Conservation (phyloP, 2,888 invertebrate genomes). For the Nomada lathburiana region DNA sequence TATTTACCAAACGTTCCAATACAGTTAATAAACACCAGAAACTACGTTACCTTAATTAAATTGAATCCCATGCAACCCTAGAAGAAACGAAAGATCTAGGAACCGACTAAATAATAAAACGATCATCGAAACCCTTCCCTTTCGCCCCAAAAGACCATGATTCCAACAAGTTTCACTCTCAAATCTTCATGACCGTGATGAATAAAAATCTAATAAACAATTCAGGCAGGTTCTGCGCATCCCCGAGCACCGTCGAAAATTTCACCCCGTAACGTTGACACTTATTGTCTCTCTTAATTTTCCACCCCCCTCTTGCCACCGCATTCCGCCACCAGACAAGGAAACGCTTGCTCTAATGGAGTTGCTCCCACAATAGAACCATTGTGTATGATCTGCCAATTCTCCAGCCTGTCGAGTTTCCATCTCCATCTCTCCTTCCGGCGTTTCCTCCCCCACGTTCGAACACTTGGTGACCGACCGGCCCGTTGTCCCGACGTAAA, state of each 20-base stretch:
- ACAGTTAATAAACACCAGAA: too few species aligned
- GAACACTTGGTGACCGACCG: slow-evolving; percentile 48
- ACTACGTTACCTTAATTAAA: too few species aligned
- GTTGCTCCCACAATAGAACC: slow-evolving; percentile 65
- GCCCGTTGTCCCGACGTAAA: slow-evolving; percentile 52
- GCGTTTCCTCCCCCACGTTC: neutral
- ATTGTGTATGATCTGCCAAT: slow-evolving; percentile 58
- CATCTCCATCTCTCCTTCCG: slow-evolving; percentile 9
- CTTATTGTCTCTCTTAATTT: slow-evolving; percentile 43
- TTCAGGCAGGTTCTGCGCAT: too few species aligned
- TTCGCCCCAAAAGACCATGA: too few species aligned
- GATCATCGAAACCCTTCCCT: neutral
- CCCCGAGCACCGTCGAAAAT: neutral
- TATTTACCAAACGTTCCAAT: too few species aligned
- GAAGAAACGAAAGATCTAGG: too few species aligned
- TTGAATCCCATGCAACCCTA: too few species aligned
- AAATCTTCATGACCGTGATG: neutral
- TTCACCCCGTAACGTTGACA: slow-evolving; percentile 17
- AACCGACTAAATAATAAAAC: neutral
- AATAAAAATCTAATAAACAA: neutral
- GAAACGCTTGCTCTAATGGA: slow-evolving; percentile 66
- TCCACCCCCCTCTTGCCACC: slow-evolving; percentile 26
- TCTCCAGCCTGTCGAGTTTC: slow-evolving; percentile 53
- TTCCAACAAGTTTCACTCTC: neutral
- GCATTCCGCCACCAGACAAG: slow-evolving; percentile 9